Evolutionary conservation across 2,888 invertebrate species (phyloP), one percentile per base, ranked within the genome.

Genomic region (Bunonema sp.): DNA sequence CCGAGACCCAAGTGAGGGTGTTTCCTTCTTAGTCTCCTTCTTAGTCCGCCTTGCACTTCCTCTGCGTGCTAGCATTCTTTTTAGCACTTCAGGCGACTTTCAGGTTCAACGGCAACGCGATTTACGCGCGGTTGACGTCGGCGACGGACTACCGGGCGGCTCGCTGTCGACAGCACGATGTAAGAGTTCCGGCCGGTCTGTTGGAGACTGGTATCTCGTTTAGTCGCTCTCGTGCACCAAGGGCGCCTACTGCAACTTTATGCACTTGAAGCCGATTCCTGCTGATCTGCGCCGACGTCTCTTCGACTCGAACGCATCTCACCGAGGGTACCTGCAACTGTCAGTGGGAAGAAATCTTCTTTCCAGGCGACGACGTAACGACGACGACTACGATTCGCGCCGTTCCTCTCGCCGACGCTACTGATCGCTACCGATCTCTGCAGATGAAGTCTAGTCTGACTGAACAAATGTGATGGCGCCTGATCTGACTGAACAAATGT

Each of bases 111-210:
- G 89, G 91, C 0, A 78, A 91, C 28, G 93, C 97, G 0, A 86
- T 97, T 41, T 91, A 93, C 70, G 89, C 93, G 0, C 97, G 99
- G 72, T 73, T 97, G 38, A 93, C 91, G 5, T 97, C 97, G 0
- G 97, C 99, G 0, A 97, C 97, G 40, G 97, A 97, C 74, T 97
- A 99, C 70, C 80, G 93, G 61, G 97, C 97, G 75, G 93, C 93
- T 0, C 93, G 97, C 70, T 97, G 97, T 70, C 81, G 97, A 28
- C 97, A 97, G 73, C 97, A 97, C 70, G 93, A 97, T 75, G 89
- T 91, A 86, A 91, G 89, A 26, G 7, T 26, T 7, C 26, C 26
- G 8, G n/a, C n/a, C n/a, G n/a, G n/a, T n/a, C n/a, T n/a, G n/a
- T n/a, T n/a, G n/a, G n/a, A n/a, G n/a, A n/a, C n/a, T n/a, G n/a